Percentiles rank a stretch among this genome's conserved stretches.
These are phyloP conservation scores for Cetonia aurata DNA, from an alignment of 2,888 invertebrate genomes.

Conservation along the genomic window DNA sequence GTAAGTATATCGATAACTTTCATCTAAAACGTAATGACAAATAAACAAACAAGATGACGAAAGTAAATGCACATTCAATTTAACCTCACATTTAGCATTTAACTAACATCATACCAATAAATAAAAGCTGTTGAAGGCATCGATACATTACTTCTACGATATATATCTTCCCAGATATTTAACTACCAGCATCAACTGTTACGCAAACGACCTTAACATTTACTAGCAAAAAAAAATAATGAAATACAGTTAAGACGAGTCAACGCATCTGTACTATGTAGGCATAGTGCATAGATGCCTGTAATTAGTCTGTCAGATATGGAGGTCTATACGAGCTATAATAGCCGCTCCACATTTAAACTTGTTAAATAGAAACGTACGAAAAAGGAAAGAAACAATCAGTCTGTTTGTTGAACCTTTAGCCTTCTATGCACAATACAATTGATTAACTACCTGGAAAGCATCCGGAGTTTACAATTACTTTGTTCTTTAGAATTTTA, in stretches of 20 bases:
- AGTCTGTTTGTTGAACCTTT: conserved; percentile 25
- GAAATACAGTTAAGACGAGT: conserved; percentile 2
- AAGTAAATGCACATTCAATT: too few species aligned
- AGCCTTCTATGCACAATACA: conserved; percentile 11
- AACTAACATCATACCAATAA: too few species aligned
- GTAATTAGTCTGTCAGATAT: conserved; percentile 4
- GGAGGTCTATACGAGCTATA: background rate
- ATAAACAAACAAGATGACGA: too few species aligned
- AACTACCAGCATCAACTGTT: too few species aligned
- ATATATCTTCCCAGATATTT: too few species aligned
- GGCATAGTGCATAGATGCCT: background rate
- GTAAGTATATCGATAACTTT: too few species aligned
- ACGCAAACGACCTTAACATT: conserved; percentile 5
- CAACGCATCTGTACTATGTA: background rate
- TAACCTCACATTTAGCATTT: too few species aligned
- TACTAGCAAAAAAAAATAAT: background rate
- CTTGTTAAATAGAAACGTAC: conserved; percentile 5
- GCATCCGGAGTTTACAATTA: conserved; percentile 8
- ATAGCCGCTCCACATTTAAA: conserved; percentile 9
- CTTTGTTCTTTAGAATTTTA: too few species aligned
- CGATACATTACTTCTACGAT: too few species aligned
- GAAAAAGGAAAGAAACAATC: conserved; percentile 21
- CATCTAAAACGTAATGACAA: too few species aligned
- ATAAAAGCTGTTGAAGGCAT: too few species aligned
- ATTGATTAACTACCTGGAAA: conserved; percentile 1